These are phyloP conservation scores for Anguilla obscura DNA, from an alignment of 2,797 vertebrate species.

Conservation along the genomic window DNA sequence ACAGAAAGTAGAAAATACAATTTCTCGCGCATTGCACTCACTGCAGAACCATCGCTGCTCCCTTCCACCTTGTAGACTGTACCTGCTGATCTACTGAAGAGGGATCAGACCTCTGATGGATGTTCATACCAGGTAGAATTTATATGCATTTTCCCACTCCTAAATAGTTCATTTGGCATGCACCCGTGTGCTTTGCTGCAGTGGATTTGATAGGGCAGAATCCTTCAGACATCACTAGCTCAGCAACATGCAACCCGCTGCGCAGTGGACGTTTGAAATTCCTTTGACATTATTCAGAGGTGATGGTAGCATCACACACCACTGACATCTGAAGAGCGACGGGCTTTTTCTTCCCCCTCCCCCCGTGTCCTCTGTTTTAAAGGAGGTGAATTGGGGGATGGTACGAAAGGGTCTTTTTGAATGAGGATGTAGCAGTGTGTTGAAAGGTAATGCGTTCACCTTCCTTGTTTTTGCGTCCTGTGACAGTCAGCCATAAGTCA, in stretches of 20 bases:
- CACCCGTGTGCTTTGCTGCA: constrained; percentile 5
- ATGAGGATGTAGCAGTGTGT: neutral
- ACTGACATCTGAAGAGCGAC: neutral
- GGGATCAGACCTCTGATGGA: constrained; percentile 5
- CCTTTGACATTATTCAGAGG: constrained; percentile 36
- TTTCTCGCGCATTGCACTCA: neutral
- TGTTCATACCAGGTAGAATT: neutral
- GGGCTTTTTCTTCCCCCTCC: neutral
- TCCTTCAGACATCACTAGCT: constrained; percentile 53
- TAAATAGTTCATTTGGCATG: constrained; percentile 32
- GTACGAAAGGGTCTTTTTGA: neutral
- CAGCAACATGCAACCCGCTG: constrained; percentile 57
- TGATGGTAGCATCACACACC: neutral
- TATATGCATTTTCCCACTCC: neutral
- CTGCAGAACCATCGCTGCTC: neutral
- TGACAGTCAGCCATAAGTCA: neutral
- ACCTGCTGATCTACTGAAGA: neutral
- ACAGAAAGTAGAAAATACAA: neutral
- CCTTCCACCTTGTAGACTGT: neutral
- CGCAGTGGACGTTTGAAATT: constrained; percentile 44
- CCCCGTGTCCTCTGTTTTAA: neutral
- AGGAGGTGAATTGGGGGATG: constrained; percentile 10
- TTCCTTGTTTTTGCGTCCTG: neutral
- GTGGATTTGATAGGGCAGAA: constrained; percentile 57
- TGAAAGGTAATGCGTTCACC: constrained; percentile 15